Percentiles rank a stretch among this genome's conserved stretches.
These are phyloP conservation scores for Ammodytes marinus DNA, from an alignment of 2,113 vertebrate genomes.

Conservation along the genomic window DNA sequence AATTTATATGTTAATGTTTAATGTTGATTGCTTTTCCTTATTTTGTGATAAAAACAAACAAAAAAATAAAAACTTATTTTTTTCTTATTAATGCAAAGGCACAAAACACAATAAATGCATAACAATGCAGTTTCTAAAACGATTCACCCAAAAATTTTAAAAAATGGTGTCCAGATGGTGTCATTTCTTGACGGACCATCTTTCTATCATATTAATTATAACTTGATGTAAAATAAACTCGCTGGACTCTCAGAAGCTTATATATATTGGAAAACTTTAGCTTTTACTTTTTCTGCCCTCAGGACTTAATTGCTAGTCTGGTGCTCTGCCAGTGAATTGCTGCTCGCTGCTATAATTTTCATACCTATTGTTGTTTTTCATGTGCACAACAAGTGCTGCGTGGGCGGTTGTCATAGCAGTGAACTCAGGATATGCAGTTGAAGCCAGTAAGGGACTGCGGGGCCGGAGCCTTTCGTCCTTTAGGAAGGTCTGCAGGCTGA, in stretches of 20 bases:
- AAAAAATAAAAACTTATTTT: background rate
- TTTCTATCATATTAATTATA: constrained; percentile 5
- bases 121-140: background rate
- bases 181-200: background rate
- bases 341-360: constrained; percentile 54
- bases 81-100: background rate
- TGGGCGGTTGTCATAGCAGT: constrained; percentile 78
- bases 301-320: constrained; percentile 46
- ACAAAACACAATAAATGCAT: background rate
- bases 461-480: constrained; percentile 72
- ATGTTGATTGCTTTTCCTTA: background rate
- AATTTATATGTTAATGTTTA: background rate
- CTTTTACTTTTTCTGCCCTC: constrained; percentile 34
- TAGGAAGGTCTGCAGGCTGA: constrained; percentile 86
- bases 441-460: constrained; percentile 58
- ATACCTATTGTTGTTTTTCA: constrained; percentile 56
- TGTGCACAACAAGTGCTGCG: constrained; percentile 44
- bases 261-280: constrained; percentile 33
- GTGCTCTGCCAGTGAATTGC: constrained; percentile 31
- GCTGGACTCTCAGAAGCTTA: constrained; percentile 10
- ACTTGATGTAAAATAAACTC: constrained; percentile 17
- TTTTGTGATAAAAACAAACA: background rate
- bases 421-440: constrained; percentile 70
- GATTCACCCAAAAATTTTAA: background rate
- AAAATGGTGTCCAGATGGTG: background rate